Evolutionary conservation across 2,888 invertebrate genomes (phyloP).

Genomic region (Tachina grossa): DNA sequence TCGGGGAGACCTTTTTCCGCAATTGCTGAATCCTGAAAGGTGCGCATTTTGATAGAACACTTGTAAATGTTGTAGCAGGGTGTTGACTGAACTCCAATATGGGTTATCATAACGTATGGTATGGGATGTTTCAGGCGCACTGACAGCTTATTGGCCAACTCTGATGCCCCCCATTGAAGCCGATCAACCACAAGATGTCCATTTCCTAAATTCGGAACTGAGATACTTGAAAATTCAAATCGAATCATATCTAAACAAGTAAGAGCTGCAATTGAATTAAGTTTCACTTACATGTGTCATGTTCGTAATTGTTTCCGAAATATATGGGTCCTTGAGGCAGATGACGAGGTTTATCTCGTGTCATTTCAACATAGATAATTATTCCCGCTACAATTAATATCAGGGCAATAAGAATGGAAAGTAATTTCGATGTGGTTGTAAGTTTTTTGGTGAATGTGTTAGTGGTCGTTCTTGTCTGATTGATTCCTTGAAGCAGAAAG

Average conservation of each 20-base stretch:
- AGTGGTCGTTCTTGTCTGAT: conserved; percentile 73
- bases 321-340: conserved; percentile 74
- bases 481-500: conserved; percentile 74
- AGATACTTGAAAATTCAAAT: conserved; percentile 74
- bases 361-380: conserved; percentile 78
- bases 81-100: conserved; percentile 83
- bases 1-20: conserved; percentile 82
- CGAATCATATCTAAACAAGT: conserved; percentile 17
- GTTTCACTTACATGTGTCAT: conserved; percentile 80
- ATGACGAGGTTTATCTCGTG: conserved; percentile 63
- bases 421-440: conserved; percentile 77
- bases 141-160: conserved; percentile 74
- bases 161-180: conserved; percentile 81
- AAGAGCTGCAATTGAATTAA: not conserved
- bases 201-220: conserved; percentile 83
- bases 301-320: conserved; percentile 81
- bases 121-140: conserved; percentile 81
- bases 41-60: conserved; percentile 83
- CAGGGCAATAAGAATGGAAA: conserved; percentile 76
- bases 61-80: conserved; percentile 81
- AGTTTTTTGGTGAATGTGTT: conserved; percentile 74
- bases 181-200: conserved; percentile 82
- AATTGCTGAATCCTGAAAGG: conserved; percentile 83
- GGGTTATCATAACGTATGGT: conserved; percentile 83
- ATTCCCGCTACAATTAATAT: conserved; percentile 76